Evolutionary conservation across 2,113 vertebrate genomes (phyloP), one percentile per base, ranked within the genome.

Genomic region (Nettapus auritus): DNA sequence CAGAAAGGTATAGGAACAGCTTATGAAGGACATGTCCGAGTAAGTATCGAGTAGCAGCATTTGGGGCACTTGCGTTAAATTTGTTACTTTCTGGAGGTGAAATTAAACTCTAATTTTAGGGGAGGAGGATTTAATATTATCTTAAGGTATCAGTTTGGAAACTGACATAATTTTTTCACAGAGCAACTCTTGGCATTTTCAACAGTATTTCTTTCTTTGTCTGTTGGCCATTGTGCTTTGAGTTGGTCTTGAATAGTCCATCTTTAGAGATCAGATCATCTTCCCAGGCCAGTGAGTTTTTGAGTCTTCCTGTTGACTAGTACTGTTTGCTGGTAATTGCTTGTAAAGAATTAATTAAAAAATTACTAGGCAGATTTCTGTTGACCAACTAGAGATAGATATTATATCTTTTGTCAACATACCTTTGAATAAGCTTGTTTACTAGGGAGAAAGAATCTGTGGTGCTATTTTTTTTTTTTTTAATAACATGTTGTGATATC

Each of bases 1-100:
- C 99, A 99, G 97, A 99, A 98, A 97, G 99, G 99, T 63, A 99
- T 99, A 50, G 99, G 99, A 83, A 99, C 99, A 18, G 99, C 99
- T 8, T 99, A 99, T 17, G 99, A 99, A 97, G 99, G 99, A 3
- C 98, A 99, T 42, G 99, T 99, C 70, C 98, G 99, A 98, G 99
- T 99, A 96, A 98, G 99, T 98, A 78, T 67, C 59, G 38, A 28
- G 34, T 70, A 67, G 55, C 57, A 74, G 50, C 48, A 11, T 38
- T 75, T 90, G 91, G 36, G 60, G 23, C 69, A 48, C 18, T 68
- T 70, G 9, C 0, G 20, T 79, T 63, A 62, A 56, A 46, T 57
- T 7, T 8, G 1, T 38, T 88, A 13, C 60, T 87, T 75, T 79
- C 29, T 8, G 11, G 57, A 44, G 57, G 40, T 69, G 82, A 25